Evolutionary conservation across 2,113 vertebrate genomes (phyloP).

Genomic region (Connochaetes taurinus): DNA sequence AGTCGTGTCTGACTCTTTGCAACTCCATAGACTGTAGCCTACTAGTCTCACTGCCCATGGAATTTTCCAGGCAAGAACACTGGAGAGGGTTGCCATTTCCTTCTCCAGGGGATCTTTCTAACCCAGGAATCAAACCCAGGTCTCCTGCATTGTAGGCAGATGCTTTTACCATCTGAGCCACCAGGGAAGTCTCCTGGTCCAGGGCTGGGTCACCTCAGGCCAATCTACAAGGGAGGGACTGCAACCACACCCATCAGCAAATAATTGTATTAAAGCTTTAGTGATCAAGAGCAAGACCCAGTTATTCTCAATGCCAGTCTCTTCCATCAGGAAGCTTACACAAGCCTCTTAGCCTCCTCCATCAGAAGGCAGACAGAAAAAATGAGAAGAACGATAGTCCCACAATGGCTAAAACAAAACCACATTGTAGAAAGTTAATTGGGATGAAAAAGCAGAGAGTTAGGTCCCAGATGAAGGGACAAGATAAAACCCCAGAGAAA

Average conservation of each 20-base stretch:
- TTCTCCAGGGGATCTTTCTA: too few relatives aligned
- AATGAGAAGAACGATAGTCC: not conserved
- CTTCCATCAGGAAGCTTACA: not conserved
- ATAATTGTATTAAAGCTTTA: not conserved
- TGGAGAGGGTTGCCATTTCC: too few relatives aligned
- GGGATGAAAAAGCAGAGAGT: not conserved
- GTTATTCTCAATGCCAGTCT: not conserved
- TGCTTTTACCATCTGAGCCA: not conserved
- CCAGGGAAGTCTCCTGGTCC: not conserved
- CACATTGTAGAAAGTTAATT: not conserved
- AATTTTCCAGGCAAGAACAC: not conserved
- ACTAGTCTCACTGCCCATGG: not conserved
- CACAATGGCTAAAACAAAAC: not conserved
- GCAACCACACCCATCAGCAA: not conserved
- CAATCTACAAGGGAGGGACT: not conserved
- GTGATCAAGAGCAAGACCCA: not conserved
- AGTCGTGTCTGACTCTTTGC: not conserved
- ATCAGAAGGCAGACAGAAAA: not conserved
- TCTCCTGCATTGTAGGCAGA: too few relatives aligned
- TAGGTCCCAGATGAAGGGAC: not conserved
- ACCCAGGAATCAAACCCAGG: too few relatives aligned
- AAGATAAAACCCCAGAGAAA: not conserved
- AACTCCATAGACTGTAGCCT: not conserved
- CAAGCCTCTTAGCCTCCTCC: not conserved
- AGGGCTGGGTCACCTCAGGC: not conserved